phyloP scores from a whole-genome alignment of 2,888 invertebrate genomes.

The Rapana venosa region DNA sequence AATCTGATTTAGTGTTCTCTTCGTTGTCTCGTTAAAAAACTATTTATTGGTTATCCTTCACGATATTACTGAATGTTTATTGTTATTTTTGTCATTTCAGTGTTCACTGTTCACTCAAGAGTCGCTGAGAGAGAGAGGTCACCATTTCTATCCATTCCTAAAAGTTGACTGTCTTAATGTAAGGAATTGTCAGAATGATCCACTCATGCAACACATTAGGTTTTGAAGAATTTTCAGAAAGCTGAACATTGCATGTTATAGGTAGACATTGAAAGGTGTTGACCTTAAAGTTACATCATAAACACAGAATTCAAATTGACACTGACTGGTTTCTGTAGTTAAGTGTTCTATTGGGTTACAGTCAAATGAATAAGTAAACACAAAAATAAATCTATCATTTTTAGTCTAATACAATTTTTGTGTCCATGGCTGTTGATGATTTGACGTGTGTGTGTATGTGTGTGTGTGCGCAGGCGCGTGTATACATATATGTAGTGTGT shows the following conservation, averaged over 20 bases:
- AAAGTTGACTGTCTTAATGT: neutral
- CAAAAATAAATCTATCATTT: neutral
- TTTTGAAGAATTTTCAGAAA: neutral
- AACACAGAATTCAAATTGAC: neutral
- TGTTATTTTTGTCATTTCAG: neutral
- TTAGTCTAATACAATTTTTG: neutral
- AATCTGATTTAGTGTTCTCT: neutral
- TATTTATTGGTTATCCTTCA: neutral
- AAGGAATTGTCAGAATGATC: neutral
- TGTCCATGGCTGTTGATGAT: neutral
- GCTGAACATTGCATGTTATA: neutral
- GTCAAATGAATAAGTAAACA: neutral
- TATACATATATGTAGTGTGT: neutral
- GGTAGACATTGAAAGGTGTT: neutral
- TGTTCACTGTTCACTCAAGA: neutral
- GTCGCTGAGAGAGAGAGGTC: neutral
- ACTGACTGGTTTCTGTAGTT: neutral
- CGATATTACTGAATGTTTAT: neutral
- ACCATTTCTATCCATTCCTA: neutral
- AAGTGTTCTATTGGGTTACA: neutral
- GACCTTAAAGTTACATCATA: neutral
- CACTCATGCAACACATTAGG: neutral
- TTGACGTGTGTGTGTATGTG: neutral
- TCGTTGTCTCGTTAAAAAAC: neutral
- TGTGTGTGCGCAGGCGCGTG: neutral